Evolutionary conservation across 2,113 vertebrate species (phyloP).

Genomic region (Psammodynastes pulverulentus): DNA sequence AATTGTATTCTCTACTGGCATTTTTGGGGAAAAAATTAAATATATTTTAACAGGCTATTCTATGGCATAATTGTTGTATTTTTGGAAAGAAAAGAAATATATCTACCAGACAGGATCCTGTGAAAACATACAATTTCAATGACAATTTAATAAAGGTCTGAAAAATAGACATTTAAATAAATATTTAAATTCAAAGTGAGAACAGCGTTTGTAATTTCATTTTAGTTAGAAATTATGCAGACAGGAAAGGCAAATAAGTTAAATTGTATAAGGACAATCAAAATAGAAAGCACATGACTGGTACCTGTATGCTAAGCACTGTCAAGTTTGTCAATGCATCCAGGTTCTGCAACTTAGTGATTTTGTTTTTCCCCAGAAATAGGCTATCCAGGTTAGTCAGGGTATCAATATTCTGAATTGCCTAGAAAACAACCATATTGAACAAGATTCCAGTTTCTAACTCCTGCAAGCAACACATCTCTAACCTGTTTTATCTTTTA

Average conservation of each 20-base stretch:
- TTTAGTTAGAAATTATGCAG: neutral
- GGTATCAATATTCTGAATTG: slow-evolving; percentile 88
- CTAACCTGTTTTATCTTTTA: neutral
- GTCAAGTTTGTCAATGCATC: slow-evolving; percentile 87
- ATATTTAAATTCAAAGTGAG: neutral
- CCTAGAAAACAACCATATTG: slow-evolving; percentile 64
- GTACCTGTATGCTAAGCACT: slow-evolving; percentile 97
- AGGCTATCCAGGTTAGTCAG: slow-evolving; percentile 86
- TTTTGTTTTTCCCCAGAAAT: slow-evolving; percentile 98
- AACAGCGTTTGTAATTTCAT: neutral
- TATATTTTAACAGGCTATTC: neutral
- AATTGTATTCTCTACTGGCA: neutral
- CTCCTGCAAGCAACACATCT: neutral
- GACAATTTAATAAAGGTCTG: neutral
- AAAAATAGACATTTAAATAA: neutral
- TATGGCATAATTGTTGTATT: neutral
- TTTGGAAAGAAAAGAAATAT: neutral
- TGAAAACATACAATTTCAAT: neutral
- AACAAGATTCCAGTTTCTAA: accelerated
- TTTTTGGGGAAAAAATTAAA: neutral
- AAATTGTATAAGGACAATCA: neutral
- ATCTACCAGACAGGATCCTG: neutral
- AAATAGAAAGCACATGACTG: accelerated
- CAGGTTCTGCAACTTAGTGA: slow-evolving; percentile 93
- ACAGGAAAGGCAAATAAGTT: neutral